Conservation (phyloP, 2,797 vertebrate genomes). For the Ceryle rudis region DNA sequence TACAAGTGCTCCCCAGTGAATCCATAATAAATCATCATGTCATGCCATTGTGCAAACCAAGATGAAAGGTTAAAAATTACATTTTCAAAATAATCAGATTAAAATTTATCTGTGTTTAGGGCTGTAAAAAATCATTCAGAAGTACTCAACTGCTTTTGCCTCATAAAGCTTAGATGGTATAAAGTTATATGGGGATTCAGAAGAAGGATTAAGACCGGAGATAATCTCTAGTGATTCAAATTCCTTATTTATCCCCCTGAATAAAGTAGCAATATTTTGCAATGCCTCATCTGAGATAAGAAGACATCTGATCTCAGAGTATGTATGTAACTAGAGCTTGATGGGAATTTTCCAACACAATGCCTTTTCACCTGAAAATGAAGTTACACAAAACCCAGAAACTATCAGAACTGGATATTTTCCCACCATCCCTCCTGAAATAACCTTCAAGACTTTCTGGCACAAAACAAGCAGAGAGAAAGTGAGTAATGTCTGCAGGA, state of each 20-base stretch:
- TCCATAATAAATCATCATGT: background rate
- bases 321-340: background rate
- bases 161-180: background rate
- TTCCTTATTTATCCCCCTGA: background rate
- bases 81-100: background rate
- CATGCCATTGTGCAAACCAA: background rate
- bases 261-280: background rate
- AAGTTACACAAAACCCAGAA: background rate
- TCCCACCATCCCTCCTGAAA: background rate
- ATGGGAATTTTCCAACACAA: background rate
- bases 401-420: background rate
- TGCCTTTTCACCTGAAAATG: background rate
- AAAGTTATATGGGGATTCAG: background rate
- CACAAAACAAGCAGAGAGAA: background rate
- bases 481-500: background rate
- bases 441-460: background rate
- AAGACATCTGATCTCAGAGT: background rate
- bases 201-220: background rate
- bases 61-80: background rate
- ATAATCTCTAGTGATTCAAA: background rate
- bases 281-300: background rate
- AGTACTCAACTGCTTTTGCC: background rate
- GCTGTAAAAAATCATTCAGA: background rate
- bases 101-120: background rate
- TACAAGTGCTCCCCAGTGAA: background rate